phyloP scores from a whole-genome alignment of 2,888 invertebrate species.

The Ceriagrion tenellum region DNA sequence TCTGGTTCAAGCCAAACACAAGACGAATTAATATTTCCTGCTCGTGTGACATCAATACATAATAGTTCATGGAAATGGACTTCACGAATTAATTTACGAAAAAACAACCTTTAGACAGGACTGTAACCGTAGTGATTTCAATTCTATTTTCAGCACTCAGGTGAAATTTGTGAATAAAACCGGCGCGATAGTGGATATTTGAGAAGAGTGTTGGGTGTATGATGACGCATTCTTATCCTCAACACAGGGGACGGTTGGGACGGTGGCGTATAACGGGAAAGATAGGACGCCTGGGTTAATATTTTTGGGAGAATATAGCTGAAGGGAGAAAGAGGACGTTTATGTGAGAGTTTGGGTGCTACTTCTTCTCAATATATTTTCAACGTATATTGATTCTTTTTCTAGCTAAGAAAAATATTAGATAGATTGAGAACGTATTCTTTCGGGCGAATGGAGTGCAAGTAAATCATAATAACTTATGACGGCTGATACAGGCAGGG shows the following conservation, averaged over 20 bases:
- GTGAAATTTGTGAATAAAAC: too few species aligned
- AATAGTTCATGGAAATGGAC: too few species aligned
- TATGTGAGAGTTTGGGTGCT: neutral
- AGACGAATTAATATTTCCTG: too few species aligned
- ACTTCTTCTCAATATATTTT: neutral
- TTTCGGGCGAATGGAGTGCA: neutral
- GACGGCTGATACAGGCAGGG: neutral
- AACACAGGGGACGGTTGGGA: neutral
- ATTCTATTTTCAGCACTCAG: too few species aligned
- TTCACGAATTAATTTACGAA: too few species aligned
- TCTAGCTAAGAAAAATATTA: neutral
- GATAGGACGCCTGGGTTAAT: neutral
- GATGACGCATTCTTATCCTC: neutral
- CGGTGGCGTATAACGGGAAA: neutral
- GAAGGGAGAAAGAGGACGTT: neutral
- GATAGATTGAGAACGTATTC: neutral
- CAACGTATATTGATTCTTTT: neutral
- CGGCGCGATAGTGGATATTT: too few species aligned
- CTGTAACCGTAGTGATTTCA: too few species aligned
- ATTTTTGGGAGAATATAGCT: neutral
- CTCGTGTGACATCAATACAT: too few species aligned
- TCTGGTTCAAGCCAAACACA: too few species aligned
- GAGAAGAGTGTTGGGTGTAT: too few species aligned
- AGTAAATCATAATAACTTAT: neutral
- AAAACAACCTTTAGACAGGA: too few species aligned